These are phyloP conservation scores for Ailurus styani DNA, from an alignment of 2,113 vertebrate genomes.

Conservation along the genomic window DNA sequence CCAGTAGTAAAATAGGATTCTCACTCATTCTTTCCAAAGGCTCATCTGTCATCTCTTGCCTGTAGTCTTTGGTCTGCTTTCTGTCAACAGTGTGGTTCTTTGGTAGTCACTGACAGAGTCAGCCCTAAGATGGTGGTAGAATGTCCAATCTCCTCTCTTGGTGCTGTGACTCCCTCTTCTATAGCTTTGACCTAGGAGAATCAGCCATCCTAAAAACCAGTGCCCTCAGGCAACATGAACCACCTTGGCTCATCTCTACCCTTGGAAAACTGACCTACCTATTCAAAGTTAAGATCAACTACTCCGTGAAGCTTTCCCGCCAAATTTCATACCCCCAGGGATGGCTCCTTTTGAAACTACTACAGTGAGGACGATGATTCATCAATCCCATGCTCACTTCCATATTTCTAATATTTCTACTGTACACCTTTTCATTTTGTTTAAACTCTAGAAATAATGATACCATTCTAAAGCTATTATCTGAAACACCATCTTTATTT, in stretches of 20 bases:
- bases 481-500: not conserved
- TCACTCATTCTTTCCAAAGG: not conserved
- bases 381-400: not conserved
- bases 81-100: not conserved
- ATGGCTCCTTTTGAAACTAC: not conserved
- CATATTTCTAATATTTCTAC: not conserved
- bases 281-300: not conserved
- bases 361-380: not conserved
- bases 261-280: not conserved
- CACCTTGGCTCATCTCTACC: not conserved
- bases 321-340: not conserved
- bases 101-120: not conserved
- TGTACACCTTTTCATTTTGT: not conserved
- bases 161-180: not conserved
- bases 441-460: not conserved
- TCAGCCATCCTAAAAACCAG: not conserved
- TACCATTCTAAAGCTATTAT: not conserved
- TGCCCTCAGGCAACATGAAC: fast-evolving
- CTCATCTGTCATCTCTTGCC: not conserved
- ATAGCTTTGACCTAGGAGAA: not conserved
- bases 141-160: not conserved
- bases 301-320: not conserved
- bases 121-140: not conserved
- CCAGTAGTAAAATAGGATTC: not conserved
- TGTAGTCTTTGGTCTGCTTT: not conserved